Percentiles rank a stretch among this genome's conserved stretches.
Evolutionary conservation across 2,113 vertebrate species (phyloP).

Genomic region (Percina caprodes): DNA sequence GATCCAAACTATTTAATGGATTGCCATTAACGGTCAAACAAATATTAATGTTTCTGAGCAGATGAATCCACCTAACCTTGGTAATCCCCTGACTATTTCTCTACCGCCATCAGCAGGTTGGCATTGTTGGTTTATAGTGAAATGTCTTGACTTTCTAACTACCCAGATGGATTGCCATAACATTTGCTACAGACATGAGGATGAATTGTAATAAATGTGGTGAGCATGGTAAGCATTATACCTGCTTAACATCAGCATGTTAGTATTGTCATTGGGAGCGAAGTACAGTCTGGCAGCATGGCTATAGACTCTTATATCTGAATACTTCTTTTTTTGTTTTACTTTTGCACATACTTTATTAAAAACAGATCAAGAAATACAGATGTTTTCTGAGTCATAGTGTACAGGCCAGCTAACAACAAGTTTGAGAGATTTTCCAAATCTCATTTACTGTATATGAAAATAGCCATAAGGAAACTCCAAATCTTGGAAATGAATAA

Average conservation of each 20-base stretch:
- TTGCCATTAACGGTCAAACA: neutral
- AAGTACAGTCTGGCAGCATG: neutral
- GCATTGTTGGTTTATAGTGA: too few species aligned
- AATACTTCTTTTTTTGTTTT: neutral
- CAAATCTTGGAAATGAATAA: slow-evolving; percentile 5
- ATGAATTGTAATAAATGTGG: neutral
- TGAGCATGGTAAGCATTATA: neutral
- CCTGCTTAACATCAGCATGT: neutral
- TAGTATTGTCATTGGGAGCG: neutral
- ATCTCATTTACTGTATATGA: slow-evolving; percentile 21
- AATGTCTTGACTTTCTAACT: too few species aligned
- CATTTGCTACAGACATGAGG: neutral
- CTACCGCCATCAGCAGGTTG: neutral
- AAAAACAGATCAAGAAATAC: neutral
- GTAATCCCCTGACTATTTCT: neutral
- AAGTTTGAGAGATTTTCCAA: slow-evolving; percentile 9
- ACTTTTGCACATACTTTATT: neutral
- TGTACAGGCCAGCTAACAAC: slow-evolving; percentile 10
- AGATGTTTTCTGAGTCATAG: slow-evolving; percentile 22
- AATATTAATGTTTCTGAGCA: neutral
- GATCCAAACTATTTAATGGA: neutral
- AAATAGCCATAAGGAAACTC: slow-evolving; percentile 7
- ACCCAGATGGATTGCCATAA: neutral
- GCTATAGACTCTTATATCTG: neutral
- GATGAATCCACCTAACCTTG: neutral